A percentile compares a stretch with the other conserved stretches of the same genome.
Evolutionary conservation across 2,888 invertebrate genomes (phyloP).

Genomic region (Ernsta delagoae): DNA sequence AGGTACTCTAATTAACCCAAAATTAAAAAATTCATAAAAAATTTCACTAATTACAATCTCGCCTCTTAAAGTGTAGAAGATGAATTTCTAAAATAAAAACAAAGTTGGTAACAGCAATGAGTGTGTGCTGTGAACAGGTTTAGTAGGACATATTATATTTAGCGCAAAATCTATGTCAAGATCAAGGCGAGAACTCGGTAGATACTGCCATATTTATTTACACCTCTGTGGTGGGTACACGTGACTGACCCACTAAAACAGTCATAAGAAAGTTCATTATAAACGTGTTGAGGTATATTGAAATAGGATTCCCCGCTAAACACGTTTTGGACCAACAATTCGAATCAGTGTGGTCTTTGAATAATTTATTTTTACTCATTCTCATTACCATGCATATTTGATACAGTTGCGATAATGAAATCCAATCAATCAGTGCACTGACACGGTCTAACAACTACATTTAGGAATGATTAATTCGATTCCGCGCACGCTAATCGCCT

Average conservation of each 20-base stretch:
- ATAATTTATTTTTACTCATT: slow-evolving; percentile 27
- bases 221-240: slow-evolving; percentile 50
- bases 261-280: slow-evolving; percentile 41
- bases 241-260: slow-evolving; percentile 68
- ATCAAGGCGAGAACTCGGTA: slow-evolving; percentile 76
- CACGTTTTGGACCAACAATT: slow-evolving; percentile 1
- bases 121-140: slow-evolving; percentile 65
- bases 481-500: slow-evolving; percentile 12
- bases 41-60: slow-evolving; percentile 3
- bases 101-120: slow-evolving; percentile 48
- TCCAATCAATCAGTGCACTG: slow-evolving; percentile 36
- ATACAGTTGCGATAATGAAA: slow-evolving; percentile 31
- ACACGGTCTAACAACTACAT: slow-evolving; percentile 28
- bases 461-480: slow-evolving; percentile 34
- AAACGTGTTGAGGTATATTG: slow-evolving; percentile 8
- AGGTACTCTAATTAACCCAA: too few species aligned
- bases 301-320: slow-evolving; percentile 23
- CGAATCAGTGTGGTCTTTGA: neutral
- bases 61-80: neutral
- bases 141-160: slow-evolving; percentile 76
- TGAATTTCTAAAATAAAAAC: neutral
- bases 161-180: slow-evolving; percentile 76
- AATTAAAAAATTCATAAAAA: too few species aligned
- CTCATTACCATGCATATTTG: slow-evolving; percentile 28
- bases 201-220: too few species aligned